Base-by-base conservation (phyloP, 2,888 invertebrate genomes). In the Crepidodera aurea region DNA sequence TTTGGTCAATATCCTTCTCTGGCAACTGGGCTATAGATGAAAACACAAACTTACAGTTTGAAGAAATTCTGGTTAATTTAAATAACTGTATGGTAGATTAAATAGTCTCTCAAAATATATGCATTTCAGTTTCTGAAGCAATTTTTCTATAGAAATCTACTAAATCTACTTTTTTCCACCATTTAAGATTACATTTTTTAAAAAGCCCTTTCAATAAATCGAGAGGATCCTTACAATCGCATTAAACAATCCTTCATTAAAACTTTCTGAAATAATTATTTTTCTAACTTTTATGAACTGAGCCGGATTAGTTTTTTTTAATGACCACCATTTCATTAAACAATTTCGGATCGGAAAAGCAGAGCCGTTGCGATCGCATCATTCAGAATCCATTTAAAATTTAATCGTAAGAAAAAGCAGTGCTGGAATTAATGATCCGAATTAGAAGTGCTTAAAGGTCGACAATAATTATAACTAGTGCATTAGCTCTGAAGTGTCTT, bases 361-460 rank as follows among this genome's bases (percentile, higher is more conserved):
- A 4, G 16, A 53, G 37, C 39, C 53, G 12, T 34, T 34, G 19
- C 27, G 19, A 34, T 13, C 8, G 27, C 12, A 42, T 27, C 29
- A 25, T 55, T 56, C 57, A 39, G 40, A 40, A 53, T 29, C 51
- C 51, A 44, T 39, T 56, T 44, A 56, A 42, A 51, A 27, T 59
- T 56, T 40, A 59, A 59, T 46, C 46, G 29, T 13, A 65, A 55
- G 64, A 60, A 62, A 62, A 59, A 61, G 59, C 55, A 62, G 54
- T 60, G 44, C 55, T 58, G 53, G 51, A 58, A 62, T 60, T 66
- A 66, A 66, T 66, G 66, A 50, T 42, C 44, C 64, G 62, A 60
- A 66, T 60, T 60, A 60, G 51, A 57, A 39, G 46, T 56, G 54
- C 54, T 57, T 54, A 60, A 60, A 57, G 48, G 56, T 53, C 53